phyloP scores from a whole-genome alignment of 1,140 invertebrate species.

The Pseudomyrmex pallidus region DNA sequence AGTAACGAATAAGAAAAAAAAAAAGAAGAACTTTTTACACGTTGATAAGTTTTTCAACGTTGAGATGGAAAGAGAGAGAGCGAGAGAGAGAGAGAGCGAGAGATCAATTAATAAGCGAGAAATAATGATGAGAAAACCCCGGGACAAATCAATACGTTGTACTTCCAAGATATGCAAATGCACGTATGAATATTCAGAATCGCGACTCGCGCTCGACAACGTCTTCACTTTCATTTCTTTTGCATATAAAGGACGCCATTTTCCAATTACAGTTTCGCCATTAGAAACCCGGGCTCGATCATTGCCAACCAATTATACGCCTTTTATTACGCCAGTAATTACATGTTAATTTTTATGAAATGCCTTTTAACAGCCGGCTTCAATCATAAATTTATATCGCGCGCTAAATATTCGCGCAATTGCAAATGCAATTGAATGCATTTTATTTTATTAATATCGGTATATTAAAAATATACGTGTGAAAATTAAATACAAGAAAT shows the following conservation, averaged over 20 bases:
- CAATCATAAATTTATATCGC: conserved; percentile 9
- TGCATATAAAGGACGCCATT: conserved; percentile 18
- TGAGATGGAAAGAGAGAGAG: no score
- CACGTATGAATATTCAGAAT: conserved; percentile 48
- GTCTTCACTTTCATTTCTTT: conserved; percentile 51
- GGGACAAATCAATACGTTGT: conserved; percentile 35
- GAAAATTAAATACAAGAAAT: conserved; percentile 18
- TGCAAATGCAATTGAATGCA: not conserved
- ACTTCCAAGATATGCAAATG: conserved; percentile 38
- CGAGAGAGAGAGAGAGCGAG: not conserved
- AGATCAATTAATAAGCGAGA: conserved; percentile 7
- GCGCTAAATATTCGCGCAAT: not conserved
- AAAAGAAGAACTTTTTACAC: no score
- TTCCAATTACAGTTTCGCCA: conserved; percentile 23
- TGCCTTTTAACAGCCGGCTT: conserved; percentile 2
- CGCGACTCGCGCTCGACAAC: conserved; percentile 17
- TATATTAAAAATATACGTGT: conserved; percentile 4
- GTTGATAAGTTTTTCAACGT: no score
- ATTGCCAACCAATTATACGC: conserved; percentile 1
- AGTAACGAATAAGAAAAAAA: no score
- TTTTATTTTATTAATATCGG: not conserved
- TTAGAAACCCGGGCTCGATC: conserved; percentile 1
- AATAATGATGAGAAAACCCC: not conserved
- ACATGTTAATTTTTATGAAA: conserved; percentile 10
- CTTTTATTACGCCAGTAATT: conserved; percentile 5